Evolutionary conservation across 2,113 vertebrate genomes (phyloP).

Genomic region (Neoarius graeffei): DNA sequence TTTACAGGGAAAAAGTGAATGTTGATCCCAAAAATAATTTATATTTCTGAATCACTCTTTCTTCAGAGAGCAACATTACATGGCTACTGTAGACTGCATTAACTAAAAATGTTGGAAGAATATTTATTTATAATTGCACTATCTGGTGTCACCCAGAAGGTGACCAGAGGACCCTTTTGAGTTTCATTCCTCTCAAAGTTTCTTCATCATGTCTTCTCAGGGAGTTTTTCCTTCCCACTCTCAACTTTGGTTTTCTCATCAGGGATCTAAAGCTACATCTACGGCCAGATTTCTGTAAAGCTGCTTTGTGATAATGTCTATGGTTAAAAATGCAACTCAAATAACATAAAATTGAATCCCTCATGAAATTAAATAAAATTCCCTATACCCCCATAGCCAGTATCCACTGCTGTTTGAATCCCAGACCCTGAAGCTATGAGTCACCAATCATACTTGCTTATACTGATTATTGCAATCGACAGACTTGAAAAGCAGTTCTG

Average conservation of each 20-base stretch:
- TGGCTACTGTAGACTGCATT: not conserved
- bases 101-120: not conserved
- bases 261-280: not conserved
- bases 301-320: not conserved
- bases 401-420: not conserved
- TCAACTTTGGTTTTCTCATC: not conserved
- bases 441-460: not conserved
- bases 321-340: not conserved
- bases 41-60: not conserved
- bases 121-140: not conserved
- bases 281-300: no score
- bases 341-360: not conserved
- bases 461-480: not conserved
- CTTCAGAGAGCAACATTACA: not conserved
- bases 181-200: no score
- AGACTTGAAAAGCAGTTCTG: slow-evolving; percentile 11
- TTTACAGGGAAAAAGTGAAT: not conserved
- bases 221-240: no score
- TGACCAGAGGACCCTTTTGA: no score
- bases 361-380: no score
- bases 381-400: not conserved
- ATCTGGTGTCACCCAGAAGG: no score
- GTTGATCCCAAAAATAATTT: not conserved
- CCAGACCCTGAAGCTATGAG: not conserved
- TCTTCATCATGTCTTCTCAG: no score